These are phyloP conservation scores for Porites lutea DNA, from an alignment of 64 coral and sea anemone species.

Conservation along the genomic window DNA sequence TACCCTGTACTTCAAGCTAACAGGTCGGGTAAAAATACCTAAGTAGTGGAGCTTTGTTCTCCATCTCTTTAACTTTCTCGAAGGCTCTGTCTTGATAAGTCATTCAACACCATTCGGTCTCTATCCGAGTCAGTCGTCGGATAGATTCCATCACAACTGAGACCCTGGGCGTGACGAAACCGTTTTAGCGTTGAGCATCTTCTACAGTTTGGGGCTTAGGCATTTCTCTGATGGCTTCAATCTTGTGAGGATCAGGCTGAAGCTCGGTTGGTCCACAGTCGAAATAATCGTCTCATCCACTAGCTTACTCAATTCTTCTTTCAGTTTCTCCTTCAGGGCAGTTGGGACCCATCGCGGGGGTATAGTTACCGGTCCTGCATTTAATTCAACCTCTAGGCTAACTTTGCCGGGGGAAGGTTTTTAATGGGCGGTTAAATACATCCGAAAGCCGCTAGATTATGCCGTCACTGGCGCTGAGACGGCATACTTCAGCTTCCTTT, in stretches of 20 bases:
- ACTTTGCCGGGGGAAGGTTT: too few species aligned
- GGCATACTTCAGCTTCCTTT: too few species aligned
- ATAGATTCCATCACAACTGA: slow-evolving; percentile 1
- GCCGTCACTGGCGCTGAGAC: too few species aligned
- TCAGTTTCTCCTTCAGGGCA: too few species aligned
- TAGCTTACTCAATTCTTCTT: too few species aligned
- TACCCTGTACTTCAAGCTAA: not conserved
- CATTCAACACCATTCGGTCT: slow-evolving; percentile 28
- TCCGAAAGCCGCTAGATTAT: too few species aligned
- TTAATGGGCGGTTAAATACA: too few species aligned
- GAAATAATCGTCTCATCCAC: too few species aligned
- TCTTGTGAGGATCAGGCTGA: slow-evolving; percentile 13
- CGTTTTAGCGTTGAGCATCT: slow-evolving; percentile 10
- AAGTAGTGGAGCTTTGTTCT: slow-evolving; percentile 25
- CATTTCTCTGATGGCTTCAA: slow-evolving; percentile 23
- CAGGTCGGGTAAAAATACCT: not conserved
- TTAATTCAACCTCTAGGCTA: too few species aligned
- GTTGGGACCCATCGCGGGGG: too few species aligned
- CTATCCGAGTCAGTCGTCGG: slow-evolving; percentile 27
- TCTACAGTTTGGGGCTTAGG: slow-evolving; percentile 17
- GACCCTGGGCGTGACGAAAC: slow-evolving; percentile 31
- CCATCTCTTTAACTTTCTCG: slow-evolving; percentile 11
- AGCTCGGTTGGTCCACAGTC: too few species aligned
- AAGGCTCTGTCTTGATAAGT: slow-evolving; percentile 9
- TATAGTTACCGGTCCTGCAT: too few species aligned